A percentile compares a stretch with the other conserved stretches of the same genome.
Evolutionary conservation across 2,888 invertebrate genomes (phyloP).

Genomic region (Automeris io): DNA sequence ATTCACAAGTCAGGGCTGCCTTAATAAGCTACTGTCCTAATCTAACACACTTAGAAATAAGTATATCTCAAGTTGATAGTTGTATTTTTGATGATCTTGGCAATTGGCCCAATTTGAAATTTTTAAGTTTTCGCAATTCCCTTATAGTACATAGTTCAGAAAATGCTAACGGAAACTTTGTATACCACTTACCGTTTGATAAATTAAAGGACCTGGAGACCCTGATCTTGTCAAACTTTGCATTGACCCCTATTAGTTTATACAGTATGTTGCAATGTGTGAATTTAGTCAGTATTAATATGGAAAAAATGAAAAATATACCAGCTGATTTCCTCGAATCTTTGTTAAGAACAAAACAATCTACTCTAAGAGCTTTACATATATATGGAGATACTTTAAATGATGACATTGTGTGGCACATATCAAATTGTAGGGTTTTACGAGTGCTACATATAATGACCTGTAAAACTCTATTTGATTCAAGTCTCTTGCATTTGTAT

Average conservation of each 20-base stretch:
- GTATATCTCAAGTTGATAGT: constrained; percentile 73
- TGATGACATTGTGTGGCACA: constrained; percentile 64
- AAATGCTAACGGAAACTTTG: constrained; percentile 67
- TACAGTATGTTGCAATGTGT: constrained; percentile 68
- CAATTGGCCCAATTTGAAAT: constrained; percentile 69
- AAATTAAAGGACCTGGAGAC: constrained; percentile 63
- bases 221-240: constrained; percentile 68
- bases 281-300: constrained; percentile 67
- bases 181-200: constrained; percentile 70
- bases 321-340: constrained; percentile 69
- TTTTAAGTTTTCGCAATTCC: constrained; percentile 72
- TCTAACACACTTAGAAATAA: constrained; percentile 73
- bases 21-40: constrained; percentile 70
- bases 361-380: constrained; percentile 56
- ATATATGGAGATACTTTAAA: constrained; percentile 72
- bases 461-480: constrained; percentile 72
- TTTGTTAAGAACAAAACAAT: constrained; percentile 57
- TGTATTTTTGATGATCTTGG: constrained; percentile 72
- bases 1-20: constrained; percentile 69
- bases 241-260: constrained; percentile 62
- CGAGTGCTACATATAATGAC: constrained; percentile 71
- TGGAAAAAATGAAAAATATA: constrained; percentile 76
- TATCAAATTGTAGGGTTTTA: constrained; percentile 60
- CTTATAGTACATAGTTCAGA: constrained; percentile 65
- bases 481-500: constrained; percentile 64